Evolutionary conservation across 2,888 invertebrate species (phyloP).

Genomic region (Mayetiola destructor): DNA sequence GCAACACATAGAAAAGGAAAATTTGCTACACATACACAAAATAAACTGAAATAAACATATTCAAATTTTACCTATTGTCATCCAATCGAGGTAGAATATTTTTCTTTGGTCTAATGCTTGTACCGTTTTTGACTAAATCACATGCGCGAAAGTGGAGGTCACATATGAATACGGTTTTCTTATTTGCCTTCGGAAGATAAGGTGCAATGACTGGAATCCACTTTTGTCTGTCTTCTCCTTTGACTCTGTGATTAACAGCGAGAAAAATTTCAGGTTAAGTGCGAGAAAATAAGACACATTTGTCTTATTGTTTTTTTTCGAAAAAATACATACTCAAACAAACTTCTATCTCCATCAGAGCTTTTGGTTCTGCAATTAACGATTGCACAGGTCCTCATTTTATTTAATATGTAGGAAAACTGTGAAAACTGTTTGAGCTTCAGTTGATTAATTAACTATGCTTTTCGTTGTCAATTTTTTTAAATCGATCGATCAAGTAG

Average conservation of each 20-base stretch:
- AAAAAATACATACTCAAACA: background rate
- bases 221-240: background rate
- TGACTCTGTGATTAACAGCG: background rate
- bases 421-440: no score
- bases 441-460: no score
- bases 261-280: no score
- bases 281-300: no score
- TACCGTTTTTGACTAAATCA: background rate
- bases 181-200: background rate
- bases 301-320: no score
- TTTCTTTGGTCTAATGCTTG: background rate
- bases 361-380: background rate
- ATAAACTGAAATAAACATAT: background rate
- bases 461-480: no score
- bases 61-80: background rate
- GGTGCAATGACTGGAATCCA: background rate
- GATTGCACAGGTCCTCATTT: background rate
- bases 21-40: background rate
- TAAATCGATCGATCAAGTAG: no score
- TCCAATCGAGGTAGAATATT: background rate
- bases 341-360: background rate
- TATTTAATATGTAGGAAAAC: no score
- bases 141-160: background rate
- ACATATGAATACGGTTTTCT: background rate
- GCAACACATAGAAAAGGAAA: no score